Conservation (phyloP, 2,113 vertebrate species). For the Phoxinus phoxinus region DNA sequence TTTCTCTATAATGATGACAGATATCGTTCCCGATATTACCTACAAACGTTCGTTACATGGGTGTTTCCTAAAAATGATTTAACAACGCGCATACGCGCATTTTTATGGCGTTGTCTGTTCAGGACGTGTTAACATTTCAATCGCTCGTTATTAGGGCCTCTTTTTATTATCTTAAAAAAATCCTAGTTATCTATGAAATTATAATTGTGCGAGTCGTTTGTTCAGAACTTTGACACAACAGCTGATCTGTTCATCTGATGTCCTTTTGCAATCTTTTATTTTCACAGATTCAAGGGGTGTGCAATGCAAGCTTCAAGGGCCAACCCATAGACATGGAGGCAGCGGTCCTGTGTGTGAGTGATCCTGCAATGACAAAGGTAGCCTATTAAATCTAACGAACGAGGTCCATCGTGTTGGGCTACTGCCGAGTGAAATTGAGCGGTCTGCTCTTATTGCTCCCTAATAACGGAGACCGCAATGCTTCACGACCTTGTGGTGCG, state of each 20-base stretch:
- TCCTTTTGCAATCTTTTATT: neutral
- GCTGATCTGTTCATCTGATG: neutral
- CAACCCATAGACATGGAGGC: neutral
- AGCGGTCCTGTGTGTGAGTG: neutral
- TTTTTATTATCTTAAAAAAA: neutral
- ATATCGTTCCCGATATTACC: neutral
- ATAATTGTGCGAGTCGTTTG: neutral
- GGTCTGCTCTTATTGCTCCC: conserved; percentile 9
- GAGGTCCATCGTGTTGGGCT: neutral
- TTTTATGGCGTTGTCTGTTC: neutral
- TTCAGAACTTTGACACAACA: neutral
- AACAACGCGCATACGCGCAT: neutral
- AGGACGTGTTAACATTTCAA: neutral
- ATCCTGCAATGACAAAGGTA: neutral
- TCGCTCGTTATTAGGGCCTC: neutral
- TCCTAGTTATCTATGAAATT: neutral
- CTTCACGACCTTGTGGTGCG: neutral
- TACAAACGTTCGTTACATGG: neutral
- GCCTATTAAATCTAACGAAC: neutral
- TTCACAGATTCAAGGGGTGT: neutral
- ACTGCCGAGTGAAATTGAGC: neutral
- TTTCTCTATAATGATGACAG: neutral
- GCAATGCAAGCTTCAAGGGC: neutral
- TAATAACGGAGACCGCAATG: too few relatives aligned
- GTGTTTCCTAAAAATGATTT: neutral